These are phyloP conservation scores for Trissolcus japonicus DNA, from an alignment of 2,888 invertebrate species.

Conservation along the genomic window DNA sequence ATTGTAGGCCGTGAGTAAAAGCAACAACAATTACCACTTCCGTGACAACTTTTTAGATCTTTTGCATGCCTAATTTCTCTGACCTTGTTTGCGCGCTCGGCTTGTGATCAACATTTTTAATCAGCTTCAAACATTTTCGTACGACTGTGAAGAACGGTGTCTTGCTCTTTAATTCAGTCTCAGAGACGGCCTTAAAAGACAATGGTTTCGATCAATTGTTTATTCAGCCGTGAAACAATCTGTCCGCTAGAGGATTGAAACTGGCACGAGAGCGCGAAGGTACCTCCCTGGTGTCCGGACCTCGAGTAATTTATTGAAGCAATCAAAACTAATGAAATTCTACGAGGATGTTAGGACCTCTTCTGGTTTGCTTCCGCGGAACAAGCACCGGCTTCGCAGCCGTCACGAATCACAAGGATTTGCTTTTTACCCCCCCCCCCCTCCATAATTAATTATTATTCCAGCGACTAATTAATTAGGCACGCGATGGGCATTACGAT, in stretches of 20 bases:
- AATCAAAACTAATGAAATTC: conserved; percentile 42
- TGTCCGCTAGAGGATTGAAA: too few relatives aligned
- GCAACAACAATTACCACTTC: conserved; percentile 43
- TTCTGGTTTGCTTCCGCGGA: conserved; percentile 27
- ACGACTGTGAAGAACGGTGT: too few relatives aligned
- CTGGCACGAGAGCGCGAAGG: too few relatives aligned
- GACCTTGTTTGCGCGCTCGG: conserved; percentile 10
- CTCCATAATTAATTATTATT: conserved; percentile 69
- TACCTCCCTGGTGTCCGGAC: too few relatives aligned
- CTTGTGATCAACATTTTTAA: too few relatives aligned
- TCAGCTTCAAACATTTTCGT: too few relatives aligned
- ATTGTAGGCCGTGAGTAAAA: conserved; percentile 22
- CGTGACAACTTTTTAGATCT: conserved; percentile 28
- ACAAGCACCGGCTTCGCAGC: conserved; percentile 27
- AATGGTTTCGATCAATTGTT: too few relatives aligned
- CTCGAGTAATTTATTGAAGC: not conserved
- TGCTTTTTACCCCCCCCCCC: conserved; percentile 55
- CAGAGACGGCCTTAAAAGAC: too few relatives aligned
- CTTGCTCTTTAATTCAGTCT: too few relatives aligned
- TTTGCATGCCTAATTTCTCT: conserved; percentile 31
- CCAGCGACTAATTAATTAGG: conserved; percentile 72
- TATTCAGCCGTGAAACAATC: too few relatives aligned
- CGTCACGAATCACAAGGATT: conserved; percentile 54
- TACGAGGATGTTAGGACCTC: conserved; percentile 37
- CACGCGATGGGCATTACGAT: conserved; percentile 67